Conservation (phyloP, 2,797 vertebrate species). For the Allochrocebus solatus region DNA sequence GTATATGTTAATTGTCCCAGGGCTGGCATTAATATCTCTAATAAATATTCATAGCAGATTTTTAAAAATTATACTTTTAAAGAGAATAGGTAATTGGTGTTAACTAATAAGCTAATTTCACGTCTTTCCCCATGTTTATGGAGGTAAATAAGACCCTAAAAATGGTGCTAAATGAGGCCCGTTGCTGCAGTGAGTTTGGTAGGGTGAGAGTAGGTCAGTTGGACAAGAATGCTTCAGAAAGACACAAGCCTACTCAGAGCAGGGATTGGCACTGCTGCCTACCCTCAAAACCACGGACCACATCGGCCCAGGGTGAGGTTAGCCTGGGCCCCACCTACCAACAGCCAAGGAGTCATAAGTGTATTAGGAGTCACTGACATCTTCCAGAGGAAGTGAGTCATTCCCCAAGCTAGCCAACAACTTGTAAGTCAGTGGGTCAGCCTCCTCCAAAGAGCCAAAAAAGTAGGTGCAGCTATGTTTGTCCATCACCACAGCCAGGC, state of each 20-base stretch:
- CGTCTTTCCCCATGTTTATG: neutral
- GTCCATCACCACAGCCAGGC: neutral
- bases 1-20: conserved; percentile 15
- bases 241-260: neutral
- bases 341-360: neutral
- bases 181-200: neutral
- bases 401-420: neutral
- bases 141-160: neutral
- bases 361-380: neutral
- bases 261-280: neutral
- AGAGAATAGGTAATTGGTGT: neutral
- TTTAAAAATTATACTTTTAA: neutral
- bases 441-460: neutral
- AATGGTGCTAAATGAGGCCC: neutral
- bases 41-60: neutral
- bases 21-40: conserved; percentile 13
- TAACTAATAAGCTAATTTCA: conserved; percentile 18
- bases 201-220: neutral
- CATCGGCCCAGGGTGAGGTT: neutral
- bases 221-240: neutral
- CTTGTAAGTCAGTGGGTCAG: neutral
- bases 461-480: rapidly evolving
- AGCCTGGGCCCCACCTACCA: neutral
- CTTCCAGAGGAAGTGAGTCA: neutral
- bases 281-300: neutral